Evolutionary conservation across 2,888 invertebrate species (phyloP).

Genomic region (Notodonta ziczac): DNA sequence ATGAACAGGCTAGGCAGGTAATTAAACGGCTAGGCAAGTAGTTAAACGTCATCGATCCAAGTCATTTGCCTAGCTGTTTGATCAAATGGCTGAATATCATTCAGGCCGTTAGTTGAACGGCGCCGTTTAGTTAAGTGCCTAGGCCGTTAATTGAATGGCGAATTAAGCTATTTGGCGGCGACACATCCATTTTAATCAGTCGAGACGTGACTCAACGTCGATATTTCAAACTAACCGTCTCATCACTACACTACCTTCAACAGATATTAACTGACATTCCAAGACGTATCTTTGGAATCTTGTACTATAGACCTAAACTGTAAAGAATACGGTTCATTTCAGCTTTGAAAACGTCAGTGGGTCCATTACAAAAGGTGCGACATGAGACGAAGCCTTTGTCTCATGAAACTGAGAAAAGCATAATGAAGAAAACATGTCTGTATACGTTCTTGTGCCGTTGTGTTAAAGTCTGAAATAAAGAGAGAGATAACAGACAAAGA

Average conservation of each 20-base stretch:
- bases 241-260: conserved; percentile 4
- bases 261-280: conserved; percentile 49
- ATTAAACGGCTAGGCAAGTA: too few species aligned
- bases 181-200: neutral
- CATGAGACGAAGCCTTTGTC: conserved; percentile 40
- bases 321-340: neutral
- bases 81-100: too few species aligned
- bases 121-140: too few species aligned
- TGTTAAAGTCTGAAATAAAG: too few species aligned
- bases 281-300: conserved; percentile 23
- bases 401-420: conserved; percentile 50
- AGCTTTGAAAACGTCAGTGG: conserved; percentile 13
- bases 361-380: conserved; percentile 36
- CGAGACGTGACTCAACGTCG: neutral
- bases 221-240: neutral
- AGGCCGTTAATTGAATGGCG: too few species aligned
- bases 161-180: too few species aligned
- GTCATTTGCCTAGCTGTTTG: too few species aligned
- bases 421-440: conserved; percentile 49
- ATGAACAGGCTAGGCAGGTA: too few species aligned
- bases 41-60: too few species aligned
- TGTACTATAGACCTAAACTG: conserved; percentile 37
- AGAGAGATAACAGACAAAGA: too few species aligned
- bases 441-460: neutral
- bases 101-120: too few species aligned